A percentile compares a stretch with the other conserved stretches of the same genome.
Evolutionary conservation across 92 coral and sea anemone species (phyloP).

Genomic region (Galaxea fascicularis): DNA sequence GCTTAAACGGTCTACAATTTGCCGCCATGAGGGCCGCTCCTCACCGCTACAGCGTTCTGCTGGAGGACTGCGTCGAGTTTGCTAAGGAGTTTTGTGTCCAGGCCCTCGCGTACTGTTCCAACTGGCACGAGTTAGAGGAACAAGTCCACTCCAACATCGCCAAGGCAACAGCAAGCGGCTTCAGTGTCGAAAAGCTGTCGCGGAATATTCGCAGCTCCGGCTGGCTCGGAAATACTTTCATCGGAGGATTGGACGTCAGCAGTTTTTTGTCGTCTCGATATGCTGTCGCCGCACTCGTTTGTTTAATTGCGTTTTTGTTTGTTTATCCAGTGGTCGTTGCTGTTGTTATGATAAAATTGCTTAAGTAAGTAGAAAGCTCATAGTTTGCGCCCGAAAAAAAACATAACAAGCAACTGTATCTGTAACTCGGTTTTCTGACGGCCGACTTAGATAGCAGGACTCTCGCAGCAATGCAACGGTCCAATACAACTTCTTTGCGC

Average conservation of each 20-base stretch:
- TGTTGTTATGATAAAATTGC: slow-evolving; percentile 20
- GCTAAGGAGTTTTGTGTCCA: slow-evolving; percentile 90
- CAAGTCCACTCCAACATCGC: slow-evolving; percentile 74
- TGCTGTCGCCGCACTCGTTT: slow-evolving; percentile 7
- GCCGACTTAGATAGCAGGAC: too few species aligned
- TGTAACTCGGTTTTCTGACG: too few species aligned
- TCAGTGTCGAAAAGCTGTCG: slow-evolving; percentile 85
- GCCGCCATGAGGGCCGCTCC: slow-evolving; percentile 91
- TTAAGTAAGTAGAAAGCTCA: background rate
- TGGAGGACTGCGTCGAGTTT: slow-evolving; percentile 93
- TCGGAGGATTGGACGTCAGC: slow-evolving; percentile 81
- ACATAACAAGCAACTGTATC: too few species aligned
- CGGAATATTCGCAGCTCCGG: slow-evolving; percentile 78
- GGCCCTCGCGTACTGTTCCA: slow-evolving; percentile 77
- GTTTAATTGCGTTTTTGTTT: slow-evolving; percentile 35
- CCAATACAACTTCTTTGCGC: too few species aligned
- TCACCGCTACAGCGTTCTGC: slow-evolving; percentile 79
- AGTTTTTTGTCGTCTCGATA: slow-evolving; percentile 60
- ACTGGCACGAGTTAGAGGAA: slow-evolving; percentile 75
- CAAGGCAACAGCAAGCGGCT: slow-evolving; percentile 91
- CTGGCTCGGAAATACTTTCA: slow-evolving; percentile 72
- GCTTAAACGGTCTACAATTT: slow-evolving; percentile 72
- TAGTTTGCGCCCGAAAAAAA: too few species aligned
- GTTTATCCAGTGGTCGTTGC: slow-evolving; percentile 58
- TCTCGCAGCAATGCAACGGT: too few species aligned